Evolutionary conservation across 2,797 vertebrate genomes (phyloP).

Genomic region (Champsocephalus esox): DNA sequence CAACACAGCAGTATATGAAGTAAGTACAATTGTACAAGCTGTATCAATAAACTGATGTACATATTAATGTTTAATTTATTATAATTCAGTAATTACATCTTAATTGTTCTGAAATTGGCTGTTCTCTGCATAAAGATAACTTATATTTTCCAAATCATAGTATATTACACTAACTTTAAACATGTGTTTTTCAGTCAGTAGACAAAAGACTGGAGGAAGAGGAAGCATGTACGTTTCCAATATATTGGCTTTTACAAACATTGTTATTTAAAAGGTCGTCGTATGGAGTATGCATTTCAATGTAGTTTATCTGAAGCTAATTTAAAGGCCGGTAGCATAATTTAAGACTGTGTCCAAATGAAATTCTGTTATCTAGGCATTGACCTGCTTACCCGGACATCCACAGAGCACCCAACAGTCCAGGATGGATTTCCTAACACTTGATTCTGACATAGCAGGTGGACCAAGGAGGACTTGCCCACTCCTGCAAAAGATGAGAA

Average conservation of each 20-base stretch:
- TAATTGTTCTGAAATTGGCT: background rate
- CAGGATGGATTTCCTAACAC: constrained; percentile 97
- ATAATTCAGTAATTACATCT: background rate
- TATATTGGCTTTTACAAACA: background rate
- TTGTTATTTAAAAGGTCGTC: background rate
- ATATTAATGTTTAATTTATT: background rate
- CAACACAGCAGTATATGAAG: background rate
- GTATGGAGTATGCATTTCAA: background rate
- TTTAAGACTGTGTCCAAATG: background rate
- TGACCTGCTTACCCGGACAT: constrained; percentile 91
- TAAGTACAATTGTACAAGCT: background rate
- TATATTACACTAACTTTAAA: background rate
- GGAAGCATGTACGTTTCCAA: background rate
- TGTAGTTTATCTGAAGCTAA: background rate
- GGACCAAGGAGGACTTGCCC: constrained; percentile 96
- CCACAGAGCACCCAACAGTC: constrained; percentile 98
- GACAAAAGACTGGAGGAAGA: background rate
- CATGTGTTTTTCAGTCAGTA: background rate
- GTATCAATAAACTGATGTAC: background rate
- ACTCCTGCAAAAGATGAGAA: constrained; percentile 85
- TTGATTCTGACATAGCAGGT: constrained; percentile 96
- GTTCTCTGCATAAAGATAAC: background rate
- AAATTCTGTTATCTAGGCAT: background rate
- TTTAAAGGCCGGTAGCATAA: background rate
- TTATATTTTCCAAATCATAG: background rate